Evolutionary conservation across 2,113 vertebrate genomes (phyloP), one percentile per base, ranked within the genome.

Genomic region (Laterallus jamaicensis): DNA sequence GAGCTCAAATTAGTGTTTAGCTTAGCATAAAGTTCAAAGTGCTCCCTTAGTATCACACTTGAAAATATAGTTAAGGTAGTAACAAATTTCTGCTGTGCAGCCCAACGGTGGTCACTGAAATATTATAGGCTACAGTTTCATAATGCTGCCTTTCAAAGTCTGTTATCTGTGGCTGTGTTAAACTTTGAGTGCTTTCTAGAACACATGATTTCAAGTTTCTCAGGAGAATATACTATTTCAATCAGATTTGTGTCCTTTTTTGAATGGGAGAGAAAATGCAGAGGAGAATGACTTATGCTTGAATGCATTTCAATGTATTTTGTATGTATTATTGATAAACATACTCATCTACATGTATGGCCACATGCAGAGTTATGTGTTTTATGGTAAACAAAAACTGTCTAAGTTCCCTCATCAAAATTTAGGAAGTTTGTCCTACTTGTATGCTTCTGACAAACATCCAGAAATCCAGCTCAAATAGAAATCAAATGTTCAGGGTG

Each of bases 391-490:
- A 62, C 52, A 91, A 95, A 85, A 87, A 10, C 55, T 62, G 20
- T 56, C 32, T 32, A 60, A 63, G 9, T 68, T 89, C 16, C 14
- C 18, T 77, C 32, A 74, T 59, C 49, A 50, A 55, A 55, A 76
- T 75, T 82, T 83, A 60, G 15, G 25, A 44, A 59, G 68, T 44
- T 88, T 93, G 47, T 94, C 40, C 83, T 86, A 47, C 73, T 91
- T 88, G 68, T 26, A 52, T 11, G 28, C 87, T 92, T 77, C 60
- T 88, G 96, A 97, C 87, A 91, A 88, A 92, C 90, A 91, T 82
- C 76, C 52, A 54, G 25, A 97, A 97, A 94, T 96, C 83, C 96
- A 92, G 74, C 96, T 97, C 96, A 97, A 97, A 97, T 86, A 97
- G 97, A 96, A 97, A 97, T 97, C 92, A 93, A 50, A 95, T 76